Conservation (phyloP, 1,140 invertebrate genomes). For the Neotoxoptera formosana region DNA sequence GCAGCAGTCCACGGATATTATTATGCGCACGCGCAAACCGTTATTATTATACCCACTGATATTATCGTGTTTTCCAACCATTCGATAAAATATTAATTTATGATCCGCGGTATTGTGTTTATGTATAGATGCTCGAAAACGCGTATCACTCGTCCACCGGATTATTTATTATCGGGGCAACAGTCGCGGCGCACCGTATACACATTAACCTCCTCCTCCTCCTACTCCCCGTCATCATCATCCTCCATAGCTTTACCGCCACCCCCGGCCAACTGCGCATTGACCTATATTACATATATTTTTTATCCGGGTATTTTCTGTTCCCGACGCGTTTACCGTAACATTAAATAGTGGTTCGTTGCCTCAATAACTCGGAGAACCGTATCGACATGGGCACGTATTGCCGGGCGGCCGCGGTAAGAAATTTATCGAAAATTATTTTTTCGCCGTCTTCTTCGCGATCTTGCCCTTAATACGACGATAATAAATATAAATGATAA, state of each 20-base stretch:
- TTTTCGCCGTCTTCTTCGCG: too few relatives aligned
- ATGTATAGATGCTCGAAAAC: not conserved
- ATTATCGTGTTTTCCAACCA: not conserved
- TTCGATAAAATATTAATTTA: not conserved
- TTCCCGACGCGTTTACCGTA: not conserved
- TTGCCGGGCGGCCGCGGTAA: not conserved
- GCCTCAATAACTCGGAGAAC: not conserved
- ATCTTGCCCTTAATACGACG: too few relatives aligned
- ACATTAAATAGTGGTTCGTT: not conserved
- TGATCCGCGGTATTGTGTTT: not conserved
- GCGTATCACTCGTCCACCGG: not conserved
- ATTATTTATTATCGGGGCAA: constrained; percentile 2
- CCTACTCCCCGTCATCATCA: too few relatives aligned
- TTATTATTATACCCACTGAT: not conserved
- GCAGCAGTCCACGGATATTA: not conserved
- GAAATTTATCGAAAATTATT: too few relatives aligned
- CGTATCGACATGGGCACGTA: not conserved
- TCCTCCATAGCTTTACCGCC: not conserved
- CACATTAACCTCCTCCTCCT: not conserved
- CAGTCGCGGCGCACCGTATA: not conserved
- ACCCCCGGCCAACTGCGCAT: not conserved
- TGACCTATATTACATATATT: not conserved
- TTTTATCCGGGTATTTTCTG: not conserved
- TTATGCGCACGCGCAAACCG: too few relatives aligned
- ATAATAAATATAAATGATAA: not conserved